Conservation (phyloP, 2,888 invertebrate species). For the Eudemis profundana region DNA sequence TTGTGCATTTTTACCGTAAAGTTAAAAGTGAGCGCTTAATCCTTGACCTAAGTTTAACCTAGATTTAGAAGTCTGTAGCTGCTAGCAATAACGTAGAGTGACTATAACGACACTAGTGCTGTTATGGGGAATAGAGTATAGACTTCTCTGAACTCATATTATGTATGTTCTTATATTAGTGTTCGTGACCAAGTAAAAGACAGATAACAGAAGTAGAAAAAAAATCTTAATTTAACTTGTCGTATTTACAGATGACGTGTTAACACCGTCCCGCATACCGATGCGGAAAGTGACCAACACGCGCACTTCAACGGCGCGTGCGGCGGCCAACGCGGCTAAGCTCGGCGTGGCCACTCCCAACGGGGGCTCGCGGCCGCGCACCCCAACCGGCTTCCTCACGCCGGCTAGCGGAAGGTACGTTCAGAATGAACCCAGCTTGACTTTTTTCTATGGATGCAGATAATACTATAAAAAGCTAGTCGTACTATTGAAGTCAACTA, state of each 20-base stretch:
- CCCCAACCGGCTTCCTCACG: slow-evolving; percentile 91
- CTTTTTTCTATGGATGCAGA: slow-evolving; percentile 21
- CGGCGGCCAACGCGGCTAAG: slow-evolving; percentile 86
- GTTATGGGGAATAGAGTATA: too few relatives aligned
- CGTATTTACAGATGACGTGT: slow-evolving; percentile 86
- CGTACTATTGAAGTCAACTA: too few relatives aligned
- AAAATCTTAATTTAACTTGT: neutral
- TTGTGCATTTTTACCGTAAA: too few relatives aligned
- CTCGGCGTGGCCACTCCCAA: slow-evolving; percentile 85
- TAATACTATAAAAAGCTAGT: neutral
- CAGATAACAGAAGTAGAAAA: too few relatives aligned
- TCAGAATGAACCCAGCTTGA: neutral
- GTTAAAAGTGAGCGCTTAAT: too few relatives aligned
- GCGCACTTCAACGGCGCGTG: slow-evolving; percentile 80
- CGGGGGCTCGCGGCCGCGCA: slow-evolving; percentile 88
- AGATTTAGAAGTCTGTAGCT: too few relatives aligned
- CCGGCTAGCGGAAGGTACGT: slow-evolving; percentile 91
- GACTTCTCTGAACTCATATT: too few relatives aligned
- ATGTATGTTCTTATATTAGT: too few relatives aligned
- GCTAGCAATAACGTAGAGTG: too few relatives aligned
- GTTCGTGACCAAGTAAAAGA: too few relatives aligned
- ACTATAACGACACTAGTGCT: too few relatives aligned
- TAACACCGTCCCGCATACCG: slow-evolving; percentile 93
- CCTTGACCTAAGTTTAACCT: too few relatives aligned
- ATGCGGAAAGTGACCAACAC: slow-evolving; percentile 88